Conservation (phyloP, 2,797 vertebrate species). For the Chaunax sp. region DNA sequence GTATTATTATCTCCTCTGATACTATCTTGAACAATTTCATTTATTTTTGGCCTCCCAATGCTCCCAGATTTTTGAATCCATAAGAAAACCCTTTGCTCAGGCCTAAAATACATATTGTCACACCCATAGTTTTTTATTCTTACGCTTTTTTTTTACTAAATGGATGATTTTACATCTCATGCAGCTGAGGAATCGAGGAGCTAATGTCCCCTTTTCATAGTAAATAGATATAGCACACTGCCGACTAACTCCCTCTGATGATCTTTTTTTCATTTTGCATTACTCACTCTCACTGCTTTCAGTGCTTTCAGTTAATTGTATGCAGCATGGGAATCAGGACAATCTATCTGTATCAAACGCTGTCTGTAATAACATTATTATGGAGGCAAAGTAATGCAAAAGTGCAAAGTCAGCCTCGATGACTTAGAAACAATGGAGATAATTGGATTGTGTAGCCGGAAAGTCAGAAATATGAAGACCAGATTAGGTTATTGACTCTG, state of each 20-base stretch:
- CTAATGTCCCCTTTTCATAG: conserved; percentile 15
- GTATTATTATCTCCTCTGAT: conserved; percentile 66
- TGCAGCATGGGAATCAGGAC: conserved; percentile 6
- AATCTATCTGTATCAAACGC: conserved; percentile 23
- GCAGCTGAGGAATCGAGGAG: conserved; percentile 1
- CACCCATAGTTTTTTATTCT: not conserved
- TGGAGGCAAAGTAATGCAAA: conserved; percentile 39
- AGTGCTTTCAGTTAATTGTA: conserved; percentile 12
- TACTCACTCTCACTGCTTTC: not conserved
- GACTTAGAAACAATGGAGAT: conserved; percentile 48
- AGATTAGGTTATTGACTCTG: not conserved
- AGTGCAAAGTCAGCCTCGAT: conserved; percentile 42
- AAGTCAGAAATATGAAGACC: not conserved
- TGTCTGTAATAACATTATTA: conserved; percentile 28
- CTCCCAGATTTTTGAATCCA: conserved; percentile 42
- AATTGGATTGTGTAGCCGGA: conserved; percentile 20
- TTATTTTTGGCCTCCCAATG: conserved; percentile 53
- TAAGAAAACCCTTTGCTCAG: conserved; percentile 27
- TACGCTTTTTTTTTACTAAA: not conserved
- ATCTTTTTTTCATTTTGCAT: not conserved
- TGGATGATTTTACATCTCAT: conserved; percentile 9
- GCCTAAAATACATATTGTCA: conserved; percentile 40
- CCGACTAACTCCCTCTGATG: not conserved
- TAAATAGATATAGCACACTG: conserved; percentile 14
- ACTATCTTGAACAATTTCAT: conserved; percentile 65